Conservation (phyloP, 30 jellyfish, hydroid and myxozoan genomes). For the Pseudorhiza aurosa region DNA sequence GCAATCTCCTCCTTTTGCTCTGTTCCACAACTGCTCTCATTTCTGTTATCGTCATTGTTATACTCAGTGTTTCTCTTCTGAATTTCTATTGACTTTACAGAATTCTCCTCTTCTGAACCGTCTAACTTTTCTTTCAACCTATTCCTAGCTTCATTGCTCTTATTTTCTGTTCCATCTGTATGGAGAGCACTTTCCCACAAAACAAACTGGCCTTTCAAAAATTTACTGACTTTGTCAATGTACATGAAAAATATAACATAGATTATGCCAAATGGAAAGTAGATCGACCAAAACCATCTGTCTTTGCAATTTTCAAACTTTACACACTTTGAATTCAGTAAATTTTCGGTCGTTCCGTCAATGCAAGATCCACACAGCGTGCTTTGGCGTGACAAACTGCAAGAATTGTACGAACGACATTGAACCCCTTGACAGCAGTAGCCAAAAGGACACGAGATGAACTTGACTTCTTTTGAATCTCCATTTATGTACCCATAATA, state of each 20-base stretch:
- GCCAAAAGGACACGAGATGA: slow-evolving; percentile 88
- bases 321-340: slow-evolving; percentile 77
- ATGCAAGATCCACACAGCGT: slow-evolving; percentile 85
- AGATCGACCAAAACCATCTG: slow-evolving; percentile 89
- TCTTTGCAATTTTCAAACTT: slow-evolving; percentile 67
- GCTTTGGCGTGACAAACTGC: slow-evolving; percentile 72
- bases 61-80: background rate
- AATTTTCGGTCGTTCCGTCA: slow-evolving; percentile 80
- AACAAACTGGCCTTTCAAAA: slow-evolving; percentile 68
- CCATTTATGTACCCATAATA: slow-evolving; percentile 83
- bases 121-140: background rate
- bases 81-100: background rate
- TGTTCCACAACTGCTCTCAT: background rate
- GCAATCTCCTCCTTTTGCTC: background rate
- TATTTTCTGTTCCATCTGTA: background rate
- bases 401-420: slow-evolving; percentile 78
- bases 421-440: slow-evolving; percentile 86
- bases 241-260: slow-evolving; percentile 82
- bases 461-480: slow-evolving; percentile 62
- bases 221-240: slow-evolving; percentile 68
- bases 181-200: slow-evolving; percentile 70
- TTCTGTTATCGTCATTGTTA: background rate
- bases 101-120: background rate
- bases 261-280: slow-evolving; percentile 65
- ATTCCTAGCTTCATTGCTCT: background rate